Evolutionary conservation across 2,113 vertebrate genomes (phyloP), one percentile per base, ranked within the genome.

Genomic region (Tachuris rubrigastra): DNA sequence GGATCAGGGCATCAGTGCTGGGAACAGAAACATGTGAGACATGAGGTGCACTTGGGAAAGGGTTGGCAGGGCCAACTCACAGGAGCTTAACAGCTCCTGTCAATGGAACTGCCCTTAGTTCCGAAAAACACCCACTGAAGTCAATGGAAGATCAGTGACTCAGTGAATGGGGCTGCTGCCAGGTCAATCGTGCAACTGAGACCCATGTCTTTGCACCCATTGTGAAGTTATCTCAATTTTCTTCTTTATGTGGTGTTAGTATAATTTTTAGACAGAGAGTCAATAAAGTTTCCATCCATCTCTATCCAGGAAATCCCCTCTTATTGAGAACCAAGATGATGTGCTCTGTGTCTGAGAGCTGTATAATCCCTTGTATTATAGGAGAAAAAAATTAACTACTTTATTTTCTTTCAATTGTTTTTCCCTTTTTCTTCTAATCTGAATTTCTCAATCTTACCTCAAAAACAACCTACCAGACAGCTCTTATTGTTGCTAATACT

Each of bases 1-100:
- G 23, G 16, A 2, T 35, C 41, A 76, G 17, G 16, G 21, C 24
- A 58, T 31, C 1, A 0, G 22, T 14, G 14, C 63, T 87, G 68
- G 44, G 59, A 47, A 14, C 12, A 73, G 74, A 83, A 71, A 52
- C 0, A 1, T 0, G 0, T 27, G 50, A 67, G 39, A 42, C 19
- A 19, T 39, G 49, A 77, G 28, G 50, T 72, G 28, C 35, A 24
- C n/a, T 59, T 44, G 37, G 68, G 49, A 44, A 21, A 74, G 16
- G n/a, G 20, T 21, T 63, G 35, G 17, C 80, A 89, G 73, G 74
- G 31, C 14, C 47, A 22, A 0, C 17, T 91, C 50, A 22, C 33
- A 18, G 24, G 76, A 39, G 3, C 27, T 93, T 33, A 28, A 22
- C 5, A 67, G 49, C 8, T 49, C 86, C 65, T 60, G 28, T 33